Percentiles rank a stretch among this genome's conserved stretches.
Conservation (phyloP, 2,888 invertebrate genomes). For the Pegoplata infirma region DNA sequence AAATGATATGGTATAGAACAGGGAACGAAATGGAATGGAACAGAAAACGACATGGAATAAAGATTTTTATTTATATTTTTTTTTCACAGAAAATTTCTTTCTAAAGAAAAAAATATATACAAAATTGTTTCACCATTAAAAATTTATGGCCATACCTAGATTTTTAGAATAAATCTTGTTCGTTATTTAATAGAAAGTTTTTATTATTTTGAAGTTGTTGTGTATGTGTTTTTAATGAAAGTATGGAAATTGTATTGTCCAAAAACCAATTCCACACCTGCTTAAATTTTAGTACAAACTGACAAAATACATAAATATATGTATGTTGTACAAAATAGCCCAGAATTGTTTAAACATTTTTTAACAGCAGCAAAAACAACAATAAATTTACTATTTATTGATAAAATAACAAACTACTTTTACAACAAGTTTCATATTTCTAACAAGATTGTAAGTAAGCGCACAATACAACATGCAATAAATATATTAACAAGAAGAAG, state of each 20-base stretch:
- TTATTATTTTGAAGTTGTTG: background rate
- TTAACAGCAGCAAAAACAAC: no score
- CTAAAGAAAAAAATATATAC: no score
- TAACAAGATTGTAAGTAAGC: slow-evolving; percentile 59
- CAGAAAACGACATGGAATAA: no score
- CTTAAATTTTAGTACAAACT: slow-evolving; percentile 45
- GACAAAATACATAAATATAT: no score
- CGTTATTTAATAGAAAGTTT: background rate
- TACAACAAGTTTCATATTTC: slow-evolving; percentile 63
- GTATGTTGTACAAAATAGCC: slow-evolving; percentile 7
- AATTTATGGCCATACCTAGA: no score
- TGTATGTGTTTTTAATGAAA: no score
- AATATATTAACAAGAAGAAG: slow-evolving; percentile 42
- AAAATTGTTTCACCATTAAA: no score
- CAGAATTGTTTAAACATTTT: no score
- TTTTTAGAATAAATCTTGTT: background rate
- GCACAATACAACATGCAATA: slow-evolving; percentile 53
- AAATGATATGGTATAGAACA: no score
- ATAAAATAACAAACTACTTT: slow-evolving; percentile 57
- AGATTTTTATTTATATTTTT: no score
- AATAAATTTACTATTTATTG: slow-evolving; percentile 20
- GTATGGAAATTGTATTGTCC: slow-evolving; percentile 42
- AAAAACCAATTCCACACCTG: slow-evolving; percentile 61
- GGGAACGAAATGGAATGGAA: no score
- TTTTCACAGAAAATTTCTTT: no score